Evolutionary conservation across 2,797 vertebrate species (phyloP).

Genomic region (Apodemus agrarius): DNA sequence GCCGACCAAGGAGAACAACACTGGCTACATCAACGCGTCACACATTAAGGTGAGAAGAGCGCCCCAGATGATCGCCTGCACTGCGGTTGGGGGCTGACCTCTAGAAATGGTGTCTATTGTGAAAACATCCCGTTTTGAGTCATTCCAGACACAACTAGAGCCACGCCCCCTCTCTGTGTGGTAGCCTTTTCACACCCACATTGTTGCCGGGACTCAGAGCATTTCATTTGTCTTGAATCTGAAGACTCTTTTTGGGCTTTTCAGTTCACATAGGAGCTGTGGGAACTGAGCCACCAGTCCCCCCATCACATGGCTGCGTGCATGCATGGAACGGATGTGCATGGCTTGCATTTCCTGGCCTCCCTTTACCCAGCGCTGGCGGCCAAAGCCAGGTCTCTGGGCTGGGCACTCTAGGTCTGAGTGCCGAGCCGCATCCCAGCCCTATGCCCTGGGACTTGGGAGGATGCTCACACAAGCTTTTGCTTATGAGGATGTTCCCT

Average conservation of each 20-base stretch:
- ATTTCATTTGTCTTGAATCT: neutral
- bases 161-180: rapidly evolving
- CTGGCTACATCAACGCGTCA: constrained; percentile 98
- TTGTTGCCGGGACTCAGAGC: neutral
- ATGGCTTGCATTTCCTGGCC: neutral
- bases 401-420: neutral
- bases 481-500: neutral
- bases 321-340: neutral
- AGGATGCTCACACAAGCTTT: neutral
- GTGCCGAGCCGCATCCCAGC: neutral
- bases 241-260: neutral
- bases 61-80: rapidly evolving
- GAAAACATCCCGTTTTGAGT: neutral
- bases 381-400: neutral
- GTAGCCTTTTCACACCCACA: neutral
- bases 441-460: neutral
- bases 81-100: neutral
- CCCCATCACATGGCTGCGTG: neutral
- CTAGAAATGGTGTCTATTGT: neutral
- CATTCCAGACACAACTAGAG: neutral
- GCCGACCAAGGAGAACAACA: constrained; percentile 99
- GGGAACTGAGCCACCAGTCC: neutral
- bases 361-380: neutral
- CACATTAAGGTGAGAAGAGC: constrained; percentile 92
- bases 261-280: neutral